These are phyloP conservation scores for Mus caroli DNA, from an alignment of 2,797 vertebrate genomes.

Conservation along the genomic window DNA sequence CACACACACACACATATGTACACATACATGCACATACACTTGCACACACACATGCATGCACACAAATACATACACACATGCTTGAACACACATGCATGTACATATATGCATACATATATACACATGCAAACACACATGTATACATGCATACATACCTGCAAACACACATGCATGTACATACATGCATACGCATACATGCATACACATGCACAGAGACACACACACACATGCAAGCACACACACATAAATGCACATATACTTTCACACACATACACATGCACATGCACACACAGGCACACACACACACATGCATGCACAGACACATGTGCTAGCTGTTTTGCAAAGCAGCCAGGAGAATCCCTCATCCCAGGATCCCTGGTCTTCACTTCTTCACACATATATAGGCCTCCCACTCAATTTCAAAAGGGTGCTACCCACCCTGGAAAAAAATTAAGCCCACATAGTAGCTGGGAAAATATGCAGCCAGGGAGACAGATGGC, in stretches of 20 bases:
- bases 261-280: neutral
- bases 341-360: neutral
- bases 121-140: neutral
- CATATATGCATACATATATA: neutral
- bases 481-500: conserved; percentile 82
- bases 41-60: neutral
- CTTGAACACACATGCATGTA: neutral
- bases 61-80: neutral
- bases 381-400: conserved; percentile 3
- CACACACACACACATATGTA: rapidly evolving
- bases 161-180: neutral
- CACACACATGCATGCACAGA: neutral
- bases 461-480: conserved; percentile 64
- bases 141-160: rapidly evolving
- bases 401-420: conserved; percentile 63
- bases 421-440: conserved; percentile 71
- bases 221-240: neutral
- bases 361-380: neutral
- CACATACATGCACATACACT: too few relatives aligned
- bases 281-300: neutral
- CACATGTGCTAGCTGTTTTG: neutral
- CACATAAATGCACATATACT: neutral
- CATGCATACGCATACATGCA: neutral
- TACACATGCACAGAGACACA: too few relatives aligned
- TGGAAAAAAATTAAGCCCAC: conserved; percentile 61